Evolutionary conservation across 2,888 invertebrate genomes (phyloP).

Genomic region (Mallateleia sp.): DNA sequence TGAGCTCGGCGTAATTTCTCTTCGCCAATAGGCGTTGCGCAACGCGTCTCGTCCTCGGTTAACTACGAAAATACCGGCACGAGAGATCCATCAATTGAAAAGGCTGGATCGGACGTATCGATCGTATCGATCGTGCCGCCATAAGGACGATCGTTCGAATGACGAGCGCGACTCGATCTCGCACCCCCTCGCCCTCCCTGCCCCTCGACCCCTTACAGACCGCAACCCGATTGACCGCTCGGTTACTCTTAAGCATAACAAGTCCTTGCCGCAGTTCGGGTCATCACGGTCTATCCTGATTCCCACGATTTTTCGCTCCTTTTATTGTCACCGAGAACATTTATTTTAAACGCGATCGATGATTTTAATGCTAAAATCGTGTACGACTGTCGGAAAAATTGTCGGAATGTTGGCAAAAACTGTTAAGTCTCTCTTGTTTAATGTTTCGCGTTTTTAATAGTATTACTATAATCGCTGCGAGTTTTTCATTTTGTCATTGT

Average conservation of each 20-base stretch:
- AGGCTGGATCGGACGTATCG: constrained; percentile 71
- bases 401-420: constrained; percentile 36
- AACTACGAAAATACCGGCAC: constrained; percentile 83
- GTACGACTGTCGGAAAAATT: constrained; percentile 32
- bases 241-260: constrained; percentile 23
- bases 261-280: constrained; percentile 70
- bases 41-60: constrained; percentile 73
- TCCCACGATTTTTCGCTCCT: constrained; percentile 84
- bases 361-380: constrained; percentile 55
- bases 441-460: constrained; percentile 13
- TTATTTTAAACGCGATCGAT: constrained; percentile 39
- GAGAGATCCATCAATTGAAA: constrained; percentile 82
- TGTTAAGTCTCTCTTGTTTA: constrained; percentile 24
- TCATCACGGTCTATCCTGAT: constrained; percentile 81
- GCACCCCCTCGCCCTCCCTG: no score
- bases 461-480: neutral
- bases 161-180: constrained; percentile 78
- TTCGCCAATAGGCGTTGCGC: constrained; percentile 70
- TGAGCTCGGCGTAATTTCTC: constrained; percentile 65
- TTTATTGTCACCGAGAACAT: constrained; percentile 51
- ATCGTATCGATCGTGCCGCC: constrained; percentile 82
- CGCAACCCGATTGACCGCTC: constrained; percentile 76
- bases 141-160: constrained; percentile 20
- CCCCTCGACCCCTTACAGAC: constrained; percentile 58
- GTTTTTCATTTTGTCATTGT: constrained; percentile 3